Base-by-base conservation (phyloP, 2,113 vertebrate genomes). In the Ia io region DNA sequence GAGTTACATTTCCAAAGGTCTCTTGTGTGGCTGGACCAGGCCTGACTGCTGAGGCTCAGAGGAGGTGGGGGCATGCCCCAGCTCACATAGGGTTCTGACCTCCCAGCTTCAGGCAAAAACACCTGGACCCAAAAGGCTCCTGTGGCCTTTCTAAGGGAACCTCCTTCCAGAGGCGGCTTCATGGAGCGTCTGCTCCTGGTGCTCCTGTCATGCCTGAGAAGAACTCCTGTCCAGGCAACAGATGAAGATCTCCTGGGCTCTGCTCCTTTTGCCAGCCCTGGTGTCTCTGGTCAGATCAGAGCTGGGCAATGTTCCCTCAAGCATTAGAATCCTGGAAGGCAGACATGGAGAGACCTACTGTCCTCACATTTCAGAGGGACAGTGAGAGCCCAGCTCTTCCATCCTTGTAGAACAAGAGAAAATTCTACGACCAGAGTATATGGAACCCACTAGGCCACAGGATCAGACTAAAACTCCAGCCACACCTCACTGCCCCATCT, bases 381-480 rank as follows among this genome's bases (percentile, higher is more conserved):
- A 13, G 4, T 5, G 74, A 70, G 13, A 86, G 2, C 44, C 42
- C 51, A 47, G 40, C 8, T 30, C 53, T 30, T 28, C 13, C 40
- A 13, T 44, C 35, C 10, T 20, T 0, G 3, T 9, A 20, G 44
- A 51, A 30, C 1, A 1, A 30, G 65, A 42, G 32, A 67, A 28
- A 0, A 23, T 7, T n/a, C 47, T 10, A 1, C 37, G 8, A 1
- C 35, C 14, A 18, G 40, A 47, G 8, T 0, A 0, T 25, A 3
- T 22, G 88, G 32, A 37, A 9, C 30, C 11, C 23, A 23, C 13
- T 12, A 3, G 78, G 35, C 13, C 25, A 1, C 9, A 3, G 4
- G 12, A 32, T 42, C 12, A 0, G 14, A 51, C 61, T 4, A 7
- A 18, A 76, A 47, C 0, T 1, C 30, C 10, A 10, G 49, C 13